Percentiles rank a stretch among this genome's conserved stretches.
These are phyloP conservation scores for Diabrotica undecimpunctata DNA, from an alignment of 1,140 invertebrate species.

Conservation along the genomic window DNA sequence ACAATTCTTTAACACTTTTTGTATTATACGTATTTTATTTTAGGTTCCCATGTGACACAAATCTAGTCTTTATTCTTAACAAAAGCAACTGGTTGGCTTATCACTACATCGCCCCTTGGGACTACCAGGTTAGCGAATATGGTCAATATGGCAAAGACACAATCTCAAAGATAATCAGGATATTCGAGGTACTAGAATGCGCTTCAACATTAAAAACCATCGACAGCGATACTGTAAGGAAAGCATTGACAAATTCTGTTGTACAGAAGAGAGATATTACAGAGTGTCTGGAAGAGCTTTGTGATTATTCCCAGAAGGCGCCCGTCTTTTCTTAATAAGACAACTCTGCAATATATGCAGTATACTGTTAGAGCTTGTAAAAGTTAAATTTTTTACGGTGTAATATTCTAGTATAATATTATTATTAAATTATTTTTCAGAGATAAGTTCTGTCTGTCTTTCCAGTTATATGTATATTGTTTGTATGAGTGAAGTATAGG, in stretches of 20 bases:
- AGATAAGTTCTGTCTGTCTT: too few relatives aligned
- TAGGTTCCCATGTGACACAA: conserved; percentile 66
- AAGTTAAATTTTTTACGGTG: too few relatives aligned
- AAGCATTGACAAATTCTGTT: conserved; percentile 55
- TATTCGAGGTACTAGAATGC: conserved; percentile 62
- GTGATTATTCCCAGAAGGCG: conserved; percentile 43
- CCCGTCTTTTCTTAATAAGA: conserved; percentile 50
- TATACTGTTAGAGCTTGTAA: too few relatives aligned
- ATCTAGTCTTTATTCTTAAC: conserved; percentile 66
- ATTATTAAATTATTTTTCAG: too few relatives aligned
- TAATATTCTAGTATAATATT: too few relatives aligned
- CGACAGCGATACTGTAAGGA: conserved; percentile 56
- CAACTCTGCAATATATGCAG: too few relatives aligned
- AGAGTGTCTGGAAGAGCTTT: conserved; percentile 52
- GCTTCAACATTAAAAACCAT: conserved; percentile 61
- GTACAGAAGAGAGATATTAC: conserved; percentile 52
- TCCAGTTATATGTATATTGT: too few relatives aligned
- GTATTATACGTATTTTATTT: conserved; percentile 33
- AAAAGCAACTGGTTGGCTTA: conserved; percentile 75
- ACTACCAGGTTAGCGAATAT: conserved; percentile 74
- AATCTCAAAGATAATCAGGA: conserved; percentile 61
- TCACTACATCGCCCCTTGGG: conserved; percentile 71
- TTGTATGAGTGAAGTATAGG: too few relatives aligned
- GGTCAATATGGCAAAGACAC: conserved; percentile 66
- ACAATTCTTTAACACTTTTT: too few relatives aligned